Percentiles rank a stretch among this genome's conserved stretches.
Conservation (phyloP, 2,113 vertebrate species). For the Nicator chloris region DNA sequence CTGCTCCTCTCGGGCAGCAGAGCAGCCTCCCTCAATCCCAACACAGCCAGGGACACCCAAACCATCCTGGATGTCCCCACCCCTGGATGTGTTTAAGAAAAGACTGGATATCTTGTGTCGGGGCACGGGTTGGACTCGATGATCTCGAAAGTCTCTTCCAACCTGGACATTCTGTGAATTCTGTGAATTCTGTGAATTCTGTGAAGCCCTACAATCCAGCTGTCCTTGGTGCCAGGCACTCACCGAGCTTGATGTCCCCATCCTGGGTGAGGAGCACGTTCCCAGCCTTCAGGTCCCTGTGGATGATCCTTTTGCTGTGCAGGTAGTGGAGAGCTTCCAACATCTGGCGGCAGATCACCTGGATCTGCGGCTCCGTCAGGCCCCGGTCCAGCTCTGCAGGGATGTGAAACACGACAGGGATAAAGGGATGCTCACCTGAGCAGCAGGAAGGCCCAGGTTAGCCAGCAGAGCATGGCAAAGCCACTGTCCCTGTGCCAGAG, state of each 20-base stretch:
- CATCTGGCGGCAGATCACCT: conserved; percentile 92
- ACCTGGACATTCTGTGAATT: too few relatives aligned
- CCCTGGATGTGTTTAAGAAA: too few relatives aligned
- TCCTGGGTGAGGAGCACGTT: conserved; percentile 93
- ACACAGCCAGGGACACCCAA: accelerated
- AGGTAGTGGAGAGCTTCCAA: conserved; percentile 90
- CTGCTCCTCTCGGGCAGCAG: background rate
- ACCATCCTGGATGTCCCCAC: too few relatives aligned
- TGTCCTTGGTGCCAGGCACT: background rate
- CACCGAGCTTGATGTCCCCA: conserved; percentile 94
- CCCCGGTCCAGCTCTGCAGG: conserved; percentile 88
- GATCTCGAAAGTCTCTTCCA: too few relatives aligned
- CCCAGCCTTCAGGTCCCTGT: conserved; percentile 95
- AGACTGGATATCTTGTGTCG: too few relatives aligned
- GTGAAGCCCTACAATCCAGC: accelerated
- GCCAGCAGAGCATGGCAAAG: background rate
- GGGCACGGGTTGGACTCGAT: too few relatives aligned
- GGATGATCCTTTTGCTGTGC: conserved; percentile 93
- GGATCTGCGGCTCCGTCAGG: conserved; percentile 91
- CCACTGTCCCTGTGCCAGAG: background rate
- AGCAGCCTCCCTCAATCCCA: background rate
- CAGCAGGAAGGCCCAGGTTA: background rate
- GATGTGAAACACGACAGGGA: background rate
- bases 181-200: too few relatives aligned
- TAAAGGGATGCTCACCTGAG: background rate